Evolutionary conservation across 2,113 vertebrate species (phyloP).

Genomic region (Pristiophorus japonicus): DNA sequence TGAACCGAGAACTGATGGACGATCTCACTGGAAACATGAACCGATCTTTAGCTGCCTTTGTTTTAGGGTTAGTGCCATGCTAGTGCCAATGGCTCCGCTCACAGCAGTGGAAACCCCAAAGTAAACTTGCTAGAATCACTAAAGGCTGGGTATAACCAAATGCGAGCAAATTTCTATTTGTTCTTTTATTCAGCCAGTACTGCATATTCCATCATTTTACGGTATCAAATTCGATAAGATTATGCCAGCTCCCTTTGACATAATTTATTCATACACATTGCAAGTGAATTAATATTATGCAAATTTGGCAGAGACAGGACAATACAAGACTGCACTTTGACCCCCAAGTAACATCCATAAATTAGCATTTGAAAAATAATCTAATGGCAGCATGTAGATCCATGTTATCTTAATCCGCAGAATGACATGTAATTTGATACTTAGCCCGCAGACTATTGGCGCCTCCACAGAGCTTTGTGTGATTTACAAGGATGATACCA

Average conservation of each 20-base stretch:
- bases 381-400: neutral
- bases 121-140: neutral
- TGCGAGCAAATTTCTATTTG: neutral
- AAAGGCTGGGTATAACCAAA: neutral
- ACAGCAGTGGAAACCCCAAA: neutral
- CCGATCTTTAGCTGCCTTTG: neutral
- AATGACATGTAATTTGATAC: slow-evolving; percentile 6
- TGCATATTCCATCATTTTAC: neutral
- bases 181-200: neutral
- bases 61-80: neutral
- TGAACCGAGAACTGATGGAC: neutral
- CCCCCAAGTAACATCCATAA: neutral
- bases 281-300: neutral
- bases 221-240: neutral
- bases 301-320: neutral
- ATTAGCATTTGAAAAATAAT: neutral
- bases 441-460: neutral
- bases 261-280: neutral
- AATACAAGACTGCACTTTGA: neutral
- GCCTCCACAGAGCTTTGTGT: neutral
- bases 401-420: neutral
- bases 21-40: neutral
- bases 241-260: neutral
- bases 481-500: neutral
- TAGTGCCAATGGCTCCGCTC: no score